A percentile compares a stretch with the other conserved stretches of the same genome.
Conservation (phyloP, 2,888 invertebrate species). For the Aleiodes leptofemur region DNA sequence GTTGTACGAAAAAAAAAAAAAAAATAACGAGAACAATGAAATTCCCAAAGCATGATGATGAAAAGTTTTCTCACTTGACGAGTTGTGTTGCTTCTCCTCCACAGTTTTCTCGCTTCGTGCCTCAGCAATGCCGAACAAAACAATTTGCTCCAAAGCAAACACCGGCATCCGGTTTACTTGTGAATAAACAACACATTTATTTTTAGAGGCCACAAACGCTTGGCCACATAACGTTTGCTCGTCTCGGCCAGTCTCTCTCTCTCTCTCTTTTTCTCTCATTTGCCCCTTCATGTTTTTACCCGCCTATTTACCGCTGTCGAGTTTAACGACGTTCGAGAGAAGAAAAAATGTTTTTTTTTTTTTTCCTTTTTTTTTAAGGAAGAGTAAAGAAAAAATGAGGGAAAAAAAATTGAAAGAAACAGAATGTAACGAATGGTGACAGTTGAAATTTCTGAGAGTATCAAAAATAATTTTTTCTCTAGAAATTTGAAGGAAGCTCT, state of each 20-base stretch:
- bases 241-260: conserved; percentile 38
- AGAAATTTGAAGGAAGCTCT: not conserved
- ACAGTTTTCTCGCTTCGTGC: conserved; percentile 56
- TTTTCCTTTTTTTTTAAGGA: not conserved
- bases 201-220: conserved; percentile 71
- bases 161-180: conserved; percentile 76
- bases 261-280: conserved; percentile 36
- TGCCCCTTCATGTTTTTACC: conserved; percentile 26
- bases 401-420: conserved; percentile 16
- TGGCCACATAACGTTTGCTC: conserved; percentile 50
- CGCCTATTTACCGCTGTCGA: conserved; percentile 49
- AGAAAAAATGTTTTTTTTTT: conserved; percentile 38
- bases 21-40: conserved; percentile 36
- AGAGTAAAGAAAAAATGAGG: conserved; percentile 27
- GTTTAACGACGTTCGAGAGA: conserved; percentile 43
- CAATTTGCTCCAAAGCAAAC: conserved; percentile 76
- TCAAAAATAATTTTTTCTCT: conserved; percentile 4
- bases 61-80: conserved; percentile 53
- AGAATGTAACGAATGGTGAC: conserved; percentile 21
- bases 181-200: conserved; percentile 76
- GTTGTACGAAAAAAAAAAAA: not conserved
- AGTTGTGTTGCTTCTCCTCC: conserved; percentile 15
- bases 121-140: conserved; percentile 72
- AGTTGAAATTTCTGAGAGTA: conserved; percentile 6
- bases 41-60: conserved; percentile 40